Conservation (phyloP, 2,113 vertebrate species). For the Saccopteryx bilineata region DNA sequence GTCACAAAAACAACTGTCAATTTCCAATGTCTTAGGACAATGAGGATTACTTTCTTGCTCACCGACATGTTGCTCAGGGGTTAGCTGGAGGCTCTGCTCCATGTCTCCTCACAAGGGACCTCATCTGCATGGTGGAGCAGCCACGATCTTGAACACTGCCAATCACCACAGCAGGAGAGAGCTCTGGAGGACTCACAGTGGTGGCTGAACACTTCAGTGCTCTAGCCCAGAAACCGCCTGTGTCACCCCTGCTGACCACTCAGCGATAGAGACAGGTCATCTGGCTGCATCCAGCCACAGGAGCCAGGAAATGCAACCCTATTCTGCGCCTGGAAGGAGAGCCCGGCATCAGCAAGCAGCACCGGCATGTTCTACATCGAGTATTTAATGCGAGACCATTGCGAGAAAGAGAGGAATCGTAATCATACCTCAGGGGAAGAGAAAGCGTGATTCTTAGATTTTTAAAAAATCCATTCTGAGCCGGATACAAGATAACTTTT, state of each 20-base stretch:
- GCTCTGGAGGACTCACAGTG: neutral
- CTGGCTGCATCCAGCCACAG: neutral
- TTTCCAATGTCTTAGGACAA: neutral
- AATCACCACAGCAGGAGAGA: neutral
- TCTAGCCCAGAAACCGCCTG: neutral
- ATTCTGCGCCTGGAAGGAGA: neutral
- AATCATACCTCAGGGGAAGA: constrained; percentile 67
- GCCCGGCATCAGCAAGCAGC: neutral
- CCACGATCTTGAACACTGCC: neutral
- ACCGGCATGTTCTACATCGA: neutral
- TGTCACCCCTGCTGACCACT: constrained; percentile 30
- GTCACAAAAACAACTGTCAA: neutral
- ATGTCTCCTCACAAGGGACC: neutral
- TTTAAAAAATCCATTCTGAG: constrained; percentile 55
- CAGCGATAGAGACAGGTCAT: neutral
- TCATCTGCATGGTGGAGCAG: neutral
- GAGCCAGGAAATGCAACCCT: neutral
- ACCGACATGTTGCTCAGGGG: neutral
- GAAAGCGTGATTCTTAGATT: constrained; percentile 62
- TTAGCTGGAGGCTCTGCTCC: neutral
- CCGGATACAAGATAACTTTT: constrained; percentile 32
- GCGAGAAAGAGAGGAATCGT: constrained; percentile 62
- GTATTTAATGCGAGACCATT: constrained; percentile 68
- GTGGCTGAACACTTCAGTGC: neutral
- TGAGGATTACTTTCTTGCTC: constrained; percentile 18